Evolutionary conservation across 1,140 invertebrate genomes (phyloP).

Genomic region (Anadara kagoshimensis): DNA sequence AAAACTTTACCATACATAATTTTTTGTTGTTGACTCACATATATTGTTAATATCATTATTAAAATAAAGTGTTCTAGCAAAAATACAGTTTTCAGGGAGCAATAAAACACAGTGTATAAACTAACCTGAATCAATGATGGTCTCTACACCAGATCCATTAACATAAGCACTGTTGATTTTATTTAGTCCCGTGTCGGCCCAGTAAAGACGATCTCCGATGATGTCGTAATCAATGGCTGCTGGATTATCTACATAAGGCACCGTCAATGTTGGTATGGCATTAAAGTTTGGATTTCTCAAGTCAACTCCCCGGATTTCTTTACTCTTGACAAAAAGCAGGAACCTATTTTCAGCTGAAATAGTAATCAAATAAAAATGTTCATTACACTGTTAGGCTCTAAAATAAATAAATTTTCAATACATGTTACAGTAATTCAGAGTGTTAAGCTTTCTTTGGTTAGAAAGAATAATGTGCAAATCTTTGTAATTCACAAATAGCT

Average conservation of each 20-base stretch:
- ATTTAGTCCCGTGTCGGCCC: conserved; percentile 84
- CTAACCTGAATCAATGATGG: conserved; percentile 83
- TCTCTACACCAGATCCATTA: conserved; percentile 80
- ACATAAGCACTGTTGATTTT: conserved; percentile 84
- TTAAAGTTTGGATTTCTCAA: conserved; percentile 83
- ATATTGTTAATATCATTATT: no score
- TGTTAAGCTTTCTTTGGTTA: no score
- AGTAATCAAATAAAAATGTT: conserved; percentile 14
- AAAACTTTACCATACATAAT: no score
- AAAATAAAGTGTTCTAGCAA: no score
- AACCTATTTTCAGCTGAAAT: conserved; percentile 83
- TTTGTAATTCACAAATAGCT: no score
- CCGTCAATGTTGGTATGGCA: conserved; percentile 84
- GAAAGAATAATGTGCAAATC: no score
- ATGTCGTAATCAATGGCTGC: conserved; percentile 82
- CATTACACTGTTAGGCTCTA: not conserved
- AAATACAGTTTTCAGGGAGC: no score
- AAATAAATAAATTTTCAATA: not conserved
- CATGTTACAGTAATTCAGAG: no score
- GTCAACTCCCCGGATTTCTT: conserved; percentile 89
- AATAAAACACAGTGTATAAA: no score
- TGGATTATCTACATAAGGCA: conserved; percentile 77
- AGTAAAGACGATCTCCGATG: conserved; percentile 82
- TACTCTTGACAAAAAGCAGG: conserved; percentile 82
- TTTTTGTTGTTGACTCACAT: no score